Evolutionary conservation across 2,797 vertebrate species (phyloP).

Genomic region (Galaxias olidus): DNA sequence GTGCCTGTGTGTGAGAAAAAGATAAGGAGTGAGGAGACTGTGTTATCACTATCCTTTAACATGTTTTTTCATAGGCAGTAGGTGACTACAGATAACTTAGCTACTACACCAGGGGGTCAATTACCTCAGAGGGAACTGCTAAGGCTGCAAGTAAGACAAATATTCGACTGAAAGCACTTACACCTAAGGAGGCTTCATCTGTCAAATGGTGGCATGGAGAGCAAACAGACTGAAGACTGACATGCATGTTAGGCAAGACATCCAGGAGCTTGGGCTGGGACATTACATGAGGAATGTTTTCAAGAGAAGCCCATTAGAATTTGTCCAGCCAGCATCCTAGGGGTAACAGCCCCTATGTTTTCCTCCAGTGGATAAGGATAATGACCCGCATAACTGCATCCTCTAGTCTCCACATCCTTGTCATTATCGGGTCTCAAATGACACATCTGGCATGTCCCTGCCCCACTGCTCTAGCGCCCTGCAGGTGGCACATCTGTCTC

Average conservation of each 20-base stretch:
- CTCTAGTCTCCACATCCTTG: slow-evolving; percentile 13
- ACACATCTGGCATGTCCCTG: slow-evolving; percentile 17
- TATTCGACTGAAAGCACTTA: slow-evolving; percentile 15
- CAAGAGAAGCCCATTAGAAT: slow-evolving; percentile 13
- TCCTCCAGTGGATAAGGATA: slow-evolving; percentile 19
- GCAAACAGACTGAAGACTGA: slow-evolving; percentile 8
- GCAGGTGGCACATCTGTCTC: slow-evolving; percentile 30
- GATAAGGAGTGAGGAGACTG: slow-evolving; percentile 5
- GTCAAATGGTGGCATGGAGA: slow-evolving; percentile 25
- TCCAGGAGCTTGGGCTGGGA: slow-evolving; percentile 5
- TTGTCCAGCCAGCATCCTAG: slow-evolving; percentile 22
- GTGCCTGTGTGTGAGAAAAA: background rate
- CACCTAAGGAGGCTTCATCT: slow-evolving; percentile 16
- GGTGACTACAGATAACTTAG: slow-evolving; percentile 8
- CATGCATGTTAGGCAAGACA: slow-evolving; percentile 2
- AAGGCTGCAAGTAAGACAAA: background rate
- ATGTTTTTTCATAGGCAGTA: background rate
- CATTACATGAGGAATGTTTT: slow-evolving; percentile 3
- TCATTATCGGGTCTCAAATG: slow-evolving; percentile 40
- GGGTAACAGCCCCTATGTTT: slow-evolving; percentile 20
- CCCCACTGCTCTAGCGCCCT: slow-evolving; percentile 9
- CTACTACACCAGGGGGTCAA: background rate
- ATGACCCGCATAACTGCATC: slow-evolving; percentile 34
- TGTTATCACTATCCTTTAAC: slow-evolving; percentile 2
- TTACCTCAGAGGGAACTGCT: slow-evolving; percentile 6